Evolutionary conservation across 2,888 invertebrate genomes (phyloP).

Genomic region (Thymelicus sylvestris): DNA sequence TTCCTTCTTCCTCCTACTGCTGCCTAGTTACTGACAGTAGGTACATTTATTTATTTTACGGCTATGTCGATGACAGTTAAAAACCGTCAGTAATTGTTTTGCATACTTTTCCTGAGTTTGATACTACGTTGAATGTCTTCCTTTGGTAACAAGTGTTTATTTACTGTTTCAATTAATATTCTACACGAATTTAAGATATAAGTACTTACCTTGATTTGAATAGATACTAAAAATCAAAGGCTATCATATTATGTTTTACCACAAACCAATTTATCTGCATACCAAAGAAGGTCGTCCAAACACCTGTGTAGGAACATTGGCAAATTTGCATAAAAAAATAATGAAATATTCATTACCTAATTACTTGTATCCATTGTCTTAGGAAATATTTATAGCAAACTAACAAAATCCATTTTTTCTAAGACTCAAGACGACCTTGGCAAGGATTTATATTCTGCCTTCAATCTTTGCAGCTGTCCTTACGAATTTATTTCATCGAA

Average conservation of each 20-base stretch:
- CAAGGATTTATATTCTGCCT: slow-evolving; percentile 62
- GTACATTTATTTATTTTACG: no score
- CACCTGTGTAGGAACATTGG: slow-evolving; percentile 43
- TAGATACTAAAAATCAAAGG: slow-evolving; percentile 5
- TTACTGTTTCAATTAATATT: neutral
- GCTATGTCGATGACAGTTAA: no score
- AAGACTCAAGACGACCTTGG: slow-evolving; percentile 54
- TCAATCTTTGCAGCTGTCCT: slow-evolving; percentile 62
- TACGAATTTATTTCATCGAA: slow-evolving; percentile 62
- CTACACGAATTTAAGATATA: neutral
- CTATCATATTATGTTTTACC: slow-evolving; percentile 22
- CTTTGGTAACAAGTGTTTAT: neutral
- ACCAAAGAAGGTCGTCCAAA: slow-evolving; percentile 42
- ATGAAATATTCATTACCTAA: slow-evolving; percentile 73
- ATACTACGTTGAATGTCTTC: neutral
- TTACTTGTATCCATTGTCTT: slow-evolving; percentile 66
- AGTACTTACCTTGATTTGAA: neutral
- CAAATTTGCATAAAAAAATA: slow-evolving; percentile 50
- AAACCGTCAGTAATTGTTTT: no score
- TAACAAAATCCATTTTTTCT: slow-evolving; percentile 49
- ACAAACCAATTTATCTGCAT: slow-evolving; percentile 49
- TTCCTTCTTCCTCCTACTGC: no score
- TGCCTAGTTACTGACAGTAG: no score
- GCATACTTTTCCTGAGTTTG: no score
- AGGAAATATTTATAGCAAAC: slow-evolving; percentile 60